Evolutionary conservation across 2,888 invertebrate genomes (phyloP).

Genomic region (Heliconius aoede): DNA sequence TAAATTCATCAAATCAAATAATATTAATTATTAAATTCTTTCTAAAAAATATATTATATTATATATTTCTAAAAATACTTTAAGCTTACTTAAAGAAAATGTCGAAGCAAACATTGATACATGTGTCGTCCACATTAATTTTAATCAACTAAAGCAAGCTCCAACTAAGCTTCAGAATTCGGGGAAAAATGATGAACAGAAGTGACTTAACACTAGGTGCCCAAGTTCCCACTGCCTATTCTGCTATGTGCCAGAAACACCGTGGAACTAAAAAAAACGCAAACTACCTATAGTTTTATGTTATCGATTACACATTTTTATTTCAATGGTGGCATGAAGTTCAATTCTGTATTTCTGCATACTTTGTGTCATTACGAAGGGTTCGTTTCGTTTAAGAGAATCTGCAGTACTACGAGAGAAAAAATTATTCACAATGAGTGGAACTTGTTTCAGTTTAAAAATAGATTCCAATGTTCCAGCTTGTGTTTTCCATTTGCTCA

Average conservation of each 20-base stretch:
- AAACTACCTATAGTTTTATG: too few species aligned
- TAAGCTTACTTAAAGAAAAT: background rate
- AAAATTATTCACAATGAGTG: slow-evolving; percentile 34
- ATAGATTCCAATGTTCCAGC: slow-evolving; percentile 33
- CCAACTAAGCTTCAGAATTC: too few species aligned
- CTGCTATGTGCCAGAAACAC: too few species aligned
- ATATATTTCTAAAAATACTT: background rate
- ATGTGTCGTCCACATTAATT: background rate
- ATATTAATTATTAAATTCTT: too few species aligned
- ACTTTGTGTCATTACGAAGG: slow-evolving; percentile 14
- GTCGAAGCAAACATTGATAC: background rate
- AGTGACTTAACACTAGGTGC: too few species aligned
- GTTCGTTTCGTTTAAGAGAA: slow-evolving; percentile 16
- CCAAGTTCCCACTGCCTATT: too few species aligned
- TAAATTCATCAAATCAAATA: too few species aligned
- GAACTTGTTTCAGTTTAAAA: slow-evolving; percentile 34
- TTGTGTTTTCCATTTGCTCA: slow-evolving; percentile 37
- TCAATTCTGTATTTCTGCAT: background rate
- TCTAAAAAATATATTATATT: too few species aligned
- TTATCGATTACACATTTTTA: too few species aligned
- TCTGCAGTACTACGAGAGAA: slow-evolving; percentile 22
- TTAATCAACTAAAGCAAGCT: background rate
- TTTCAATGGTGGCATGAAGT: background rate
- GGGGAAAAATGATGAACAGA: too few species aligned
- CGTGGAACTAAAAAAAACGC: too few species aligned